Percentiles rank a stretch among this genome's conserved stretches.
Evolutionary conservation across 2,888 invertebrate genomes (phyloP).

Genomic region (Ormyrus nitidulus): DNA sequence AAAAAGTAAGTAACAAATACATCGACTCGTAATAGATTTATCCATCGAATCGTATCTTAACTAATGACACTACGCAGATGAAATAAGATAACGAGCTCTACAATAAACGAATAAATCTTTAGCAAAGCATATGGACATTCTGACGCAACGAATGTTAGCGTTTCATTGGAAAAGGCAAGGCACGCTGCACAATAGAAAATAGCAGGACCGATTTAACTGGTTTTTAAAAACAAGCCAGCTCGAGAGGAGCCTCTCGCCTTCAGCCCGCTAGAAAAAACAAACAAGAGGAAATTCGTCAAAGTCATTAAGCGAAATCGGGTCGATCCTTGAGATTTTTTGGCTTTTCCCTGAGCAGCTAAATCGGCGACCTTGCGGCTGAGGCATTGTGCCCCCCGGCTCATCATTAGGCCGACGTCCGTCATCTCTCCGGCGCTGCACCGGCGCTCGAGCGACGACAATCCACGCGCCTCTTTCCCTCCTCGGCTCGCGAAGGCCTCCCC

Average conservation of each 20-base stretch:
- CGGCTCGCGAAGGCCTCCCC: constrained; percentile 13
- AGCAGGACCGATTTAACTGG: background rate
- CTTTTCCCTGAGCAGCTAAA: constrained; percentile 8
- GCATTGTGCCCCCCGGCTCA: constrained; percentile 27
- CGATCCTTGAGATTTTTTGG: constrained; percentile 21
- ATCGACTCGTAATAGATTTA: too few species aligned
- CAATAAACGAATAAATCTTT: too few species aligned
- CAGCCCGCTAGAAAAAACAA: constrained; percentile 27
- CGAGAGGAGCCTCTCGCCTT: background rate
- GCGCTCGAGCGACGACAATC: background rate
- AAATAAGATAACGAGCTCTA: too few species aligned
- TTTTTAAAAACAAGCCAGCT: background rate
- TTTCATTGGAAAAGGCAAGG: too few species aligned
- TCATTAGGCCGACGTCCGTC: constrained; percentile 60
- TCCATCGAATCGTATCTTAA: too few species aligned
- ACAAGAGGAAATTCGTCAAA: constrained; percentile 26
- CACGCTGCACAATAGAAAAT: background rate
- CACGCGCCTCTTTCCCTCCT: background rate
- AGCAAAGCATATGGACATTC: too few species aligned
- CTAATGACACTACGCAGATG: too few species aligned
- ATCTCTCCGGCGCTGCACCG: constrained; percentile 35
- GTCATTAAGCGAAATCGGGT: constrained; percentile 15
- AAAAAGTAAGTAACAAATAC: too few species aligned
- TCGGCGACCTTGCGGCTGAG: constrained; percentile 6
- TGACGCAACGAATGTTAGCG: too few species aligned